A percentile compares a stretch with the other conserved stretches of the same genome.
phyloP scores from a whole-genome alignment of 2,797 vertebrate genomes.

The Coreius guichenoti region DNA sequence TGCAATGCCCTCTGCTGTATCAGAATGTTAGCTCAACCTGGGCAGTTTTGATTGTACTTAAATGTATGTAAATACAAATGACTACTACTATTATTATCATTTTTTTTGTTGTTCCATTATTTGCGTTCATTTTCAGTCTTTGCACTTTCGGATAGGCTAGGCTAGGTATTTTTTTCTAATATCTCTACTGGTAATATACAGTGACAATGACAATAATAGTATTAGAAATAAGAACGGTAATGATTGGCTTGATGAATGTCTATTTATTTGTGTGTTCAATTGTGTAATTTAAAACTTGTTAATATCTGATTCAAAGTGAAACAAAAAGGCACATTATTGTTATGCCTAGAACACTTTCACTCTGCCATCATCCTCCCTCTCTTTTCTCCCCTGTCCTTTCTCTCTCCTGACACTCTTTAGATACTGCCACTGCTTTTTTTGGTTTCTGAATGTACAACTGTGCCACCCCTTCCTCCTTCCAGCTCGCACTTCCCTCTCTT shows the following conservation, averaged over 20 bases:
- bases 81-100: conserved; percentile 73
- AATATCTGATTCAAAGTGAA: conserved; percentile 77
- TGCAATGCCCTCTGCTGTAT: conserved; percentile 71
- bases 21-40: conserved; percentile 85
- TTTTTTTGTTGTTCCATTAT: conserved; percentile 56
- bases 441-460: conserved; percentile 60
- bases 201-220: conserved; percentile 72
- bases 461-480: conserved; percentile 32
- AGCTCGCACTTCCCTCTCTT: conserved; percentile 60
- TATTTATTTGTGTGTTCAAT: conserved; percentile 83
- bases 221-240: conserved; percentile 76
- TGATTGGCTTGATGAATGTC: conserved; percentile 83
- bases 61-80: conserved; percentile 78
- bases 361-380: conserved; percentile 51
- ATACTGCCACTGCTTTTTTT: conserved; percentile 52
- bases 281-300: conserved; percentile 82
- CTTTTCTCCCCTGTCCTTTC: conserved; percentile 59
- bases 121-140: conserved; percentile 68
- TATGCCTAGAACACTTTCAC: conserved; percentile 65
- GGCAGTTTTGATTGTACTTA: conserved; percentile 86
- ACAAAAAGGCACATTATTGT: conserved; percentile 78
- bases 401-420: conserved; percentile 55
- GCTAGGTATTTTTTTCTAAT: conserved; percentile 64
- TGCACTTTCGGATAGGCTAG: conserved; percentile 71
- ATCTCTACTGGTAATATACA: conserved; percentile 59